Evolutionary conservation across 2,113 vertebrate genomes (phyloP), one percentile per base, ranked within the genome.

Genomic region (Lophochroa leadbeateri): DNA sequence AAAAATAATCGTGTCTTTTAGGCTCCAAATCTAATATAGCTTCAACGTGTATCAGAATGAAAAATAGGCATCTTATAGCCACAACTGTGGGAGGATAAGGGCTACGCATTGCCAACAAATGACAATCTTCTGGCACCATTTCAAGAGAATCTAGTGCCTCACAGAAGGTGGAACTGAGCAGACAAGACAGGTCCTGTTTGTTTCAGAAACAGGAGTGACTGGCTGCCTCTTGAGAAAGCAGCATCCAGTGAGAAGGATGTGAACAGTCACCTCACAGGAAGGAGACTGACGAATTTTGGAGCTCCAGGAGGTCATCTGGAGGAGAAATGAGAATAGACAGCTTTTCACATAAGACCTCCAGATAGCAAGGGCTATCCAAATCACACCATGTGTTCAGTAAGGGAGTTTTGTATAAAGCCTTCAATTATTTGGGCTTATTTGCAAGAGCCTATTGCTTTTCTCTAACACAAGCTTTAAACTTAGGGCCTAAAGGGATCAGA

Each of bases 181-280:
- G 86, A 82, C 92, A 95, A 93, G 91, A 70, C 80, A 83, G 61
- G 80, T 92, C 96, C 78, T 88, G 92, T 78, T 86, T 84, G 52
- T 71, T 90, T 84, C 94, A 90, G 88, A 58, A 95, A 93, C 76
- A 88, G 79, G 65, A 96, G 64, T 49, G 57, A 82, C 41, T 72
- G 71, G n/a, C 78, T 92, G 67, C 58, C 88, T 95, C 76, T 52
- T 81, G 55, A 94, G 68, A 77, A 93, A 94, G 94, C 77, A 79
- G 82, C 72, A 91, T 84, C 80, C 31, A 2, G 24, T 57, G 41
- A 55, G 81, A 86, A 88, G 72, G 88, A 93, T 78, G 72, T 60
- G 80, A 90, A 70, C 77, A 90, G 90, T 92, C 90, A 88, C 85
- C 92, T 90, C 77, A 52, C 0, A 0, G 50, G 15, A 82, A 95